A percentile compares a stretch with the other conserved stretches of the same genome.
Conservation (phyloP, 2,888 invertebrate species). For the Protophormia terraenovae region DNA sequence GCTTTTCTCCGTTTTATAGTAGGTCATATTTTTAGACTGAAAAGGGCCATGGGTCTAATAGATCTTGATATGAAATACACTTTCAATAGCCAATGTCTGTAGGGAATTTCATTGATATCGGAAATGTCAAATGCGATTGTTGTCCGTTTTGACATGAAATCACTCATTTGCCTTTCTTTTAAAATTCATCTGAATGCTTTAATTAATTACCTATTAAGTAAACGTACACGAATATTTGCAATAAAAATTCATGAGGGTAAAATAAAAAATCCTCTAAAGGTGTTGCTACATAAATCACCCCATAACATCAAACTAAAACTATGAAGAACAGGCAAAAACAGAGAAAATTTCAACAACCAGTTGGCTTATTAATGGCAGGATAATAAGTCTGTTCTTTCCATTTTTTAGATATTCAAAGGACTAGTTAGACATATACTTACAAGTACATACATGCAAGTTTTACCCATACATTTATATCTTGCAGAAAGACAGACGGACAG, state of each 20-base stretch:
- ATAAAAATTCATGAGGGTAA: conserved; percentile 45
- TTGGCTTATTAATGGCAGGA: conserved; percentile 22
- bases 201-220: conserved; percentile 37
- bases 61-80: too few species aligned
- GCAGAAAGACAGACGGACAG: too few species aligned
- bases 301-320: neutral
- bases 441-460: neutral
- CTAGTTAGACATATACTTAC: conserved; percentile 23
- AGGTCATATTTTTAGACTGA: too few species aligned
- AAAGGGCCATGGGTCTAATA: too few species aligned
- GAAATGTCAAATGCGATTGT: too few species aligned
- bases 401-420: conserved; percentile 9
- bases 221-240: conserved; percentile 34
- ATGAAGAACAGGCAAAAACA: neutral
- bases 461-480: neutral
- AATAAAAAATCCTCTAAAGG: conserved; percentile 12
- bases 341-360: neutral
- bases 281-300: conserved; percentile 53
- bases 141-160: too few species aligned
- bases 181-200: neutral
- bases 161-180: too few species aligned
- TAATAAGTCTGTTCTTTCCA: conserved; percentile 9
- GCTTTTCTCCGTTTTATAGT: too few species aligned
- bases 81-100: too few species aligned
- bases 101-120: too few species aligned